Conservation (phyloP, 53 echinoderm and acorn worm species). For the Astropecten irregularis region DNA sequence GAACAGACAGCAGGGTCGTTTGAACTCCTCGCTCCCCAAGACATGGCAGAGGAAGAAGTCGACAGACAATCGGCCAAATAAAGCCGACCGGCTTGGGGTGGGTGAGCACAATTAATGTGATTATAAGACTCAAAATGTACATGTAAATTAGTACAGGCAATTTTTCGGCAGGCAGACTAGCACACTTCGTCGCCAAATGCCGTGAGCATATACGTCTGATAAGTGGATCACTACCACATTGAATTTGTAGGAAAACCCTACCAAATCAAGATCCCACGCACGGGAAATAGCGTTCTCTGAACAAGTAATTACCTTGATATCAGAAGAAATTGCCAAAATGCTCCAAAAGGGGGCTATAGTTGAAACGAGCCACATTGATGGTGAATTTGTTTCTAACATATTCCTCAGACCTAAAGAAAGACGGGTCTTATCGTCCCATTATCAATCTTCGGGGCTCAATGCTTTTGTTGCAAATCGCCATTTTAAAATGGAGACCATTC, state of each 20-base stretch:
- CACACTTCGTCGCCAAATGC: not conserved
- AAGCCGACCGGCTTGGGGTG: no score
- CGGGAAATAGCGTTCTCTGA: not conserved
- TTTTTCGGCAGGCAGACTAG: not conserved
- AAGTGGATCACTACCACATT: slow-evolving; percentile 1
- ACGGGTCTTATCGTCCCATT: slow-evolving; percentile 21
- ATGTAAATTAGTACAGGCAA: no score
- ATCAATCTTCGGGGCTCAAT: slow-evolving; percentile 5
- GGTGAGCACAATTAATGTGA: no score
- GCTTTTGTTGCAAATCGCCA: slow-evolving; percentile 3
- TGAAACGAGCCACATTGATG: not conserved
- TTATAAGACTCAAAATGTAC: no score
- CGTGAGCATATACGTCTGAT: not conserved
- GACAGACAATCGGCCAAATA: no score
- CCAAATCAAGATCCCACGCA: not conserved
- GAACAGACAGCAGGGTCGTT: no score
- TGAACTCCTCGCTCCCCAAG: no score
- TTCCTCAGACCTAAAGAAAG: slow-evolving; percentile 55
- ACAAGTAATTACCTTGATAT: not conserved
- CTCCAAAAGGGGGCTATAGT: not conserved
- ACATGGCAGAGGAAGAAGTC: no score
- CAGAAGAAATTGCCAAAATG: not conserved
- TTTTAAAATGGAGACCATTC: slow-evolving; percentile 21
- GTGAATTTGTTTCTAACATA: slow-evolving; percentile 45
- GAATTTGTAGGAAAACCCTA: not conserved